A percentile compares a stretch with the other conserved stretches of the same genome.
These are phyloP conservation scores for Balanococcus diminutus DNA, from an alignment of 2,888 invertebrate species.

Conservation along the genomic window DNA sequence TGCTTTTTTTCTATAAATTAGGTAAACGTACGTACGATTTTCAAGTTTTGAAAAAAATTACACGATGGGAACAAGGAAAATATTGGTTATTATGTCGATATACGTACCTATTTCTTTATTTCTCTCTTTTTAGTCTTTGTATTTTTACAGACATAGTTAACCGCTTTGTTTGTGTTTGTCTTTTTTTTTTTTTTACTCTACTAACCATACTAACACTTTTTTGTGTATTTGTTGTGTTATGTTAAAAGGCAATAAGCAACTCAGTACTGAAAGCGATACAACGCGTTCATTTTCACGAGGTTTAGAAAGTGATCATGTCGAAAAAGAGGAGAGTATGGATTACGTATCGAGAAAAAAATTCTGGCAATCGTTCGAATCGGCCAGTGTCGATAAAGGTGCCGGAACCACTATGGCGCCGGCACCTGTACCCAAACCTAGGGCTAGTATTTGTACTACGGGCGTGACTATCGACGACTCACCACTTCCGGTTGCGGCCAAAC, in stretches of 20 bases:
- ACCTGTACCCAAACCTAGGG: slow-evolving; percentile 46
- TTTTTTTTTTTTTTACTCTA: background rate
- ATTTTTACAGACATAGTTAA: background rate
- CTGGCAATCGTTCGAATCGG: slow-evolving; percentile 49
- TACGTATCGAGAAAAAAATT: slow-evolving; percentile 50
- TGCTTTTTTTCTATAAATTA: background rate
- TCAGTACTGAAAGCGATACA: slow-evolving; percentile 46
- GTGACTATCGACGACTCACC: background rate
- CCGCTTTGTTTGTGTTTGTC: background rate
- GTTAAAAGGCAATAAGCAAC: slow-evolving; percentile 51
- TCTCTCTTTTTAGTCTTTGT: background rate
- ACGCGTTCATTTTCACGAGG: background rate
- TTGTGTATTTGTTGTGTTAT: slow-evolving; percentile 46
- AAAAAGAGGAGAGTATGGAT: slow-evolving; percentile 39
- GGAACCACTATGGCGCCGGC: background rate
- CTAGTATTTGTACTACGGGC: slow-evolving; percentile 45
- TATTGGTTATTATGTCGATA: background rate
- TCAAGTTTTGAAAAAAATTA: background rate
- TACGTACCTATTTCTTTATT: background rate
- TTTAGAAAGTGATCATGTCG: background rate
- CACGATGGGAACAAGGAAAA: background rate
- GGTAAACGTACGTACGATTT: no score
- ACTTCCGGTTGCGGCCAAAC: slow-evolving; percentile 16
- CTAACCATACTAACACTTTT: slow-evolving; percentile 53
- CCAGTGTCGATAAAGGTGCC: background rate